Conservation (phyloP, 1,140 invertebrate genomes). For the Microvelia longipes region DNA sequence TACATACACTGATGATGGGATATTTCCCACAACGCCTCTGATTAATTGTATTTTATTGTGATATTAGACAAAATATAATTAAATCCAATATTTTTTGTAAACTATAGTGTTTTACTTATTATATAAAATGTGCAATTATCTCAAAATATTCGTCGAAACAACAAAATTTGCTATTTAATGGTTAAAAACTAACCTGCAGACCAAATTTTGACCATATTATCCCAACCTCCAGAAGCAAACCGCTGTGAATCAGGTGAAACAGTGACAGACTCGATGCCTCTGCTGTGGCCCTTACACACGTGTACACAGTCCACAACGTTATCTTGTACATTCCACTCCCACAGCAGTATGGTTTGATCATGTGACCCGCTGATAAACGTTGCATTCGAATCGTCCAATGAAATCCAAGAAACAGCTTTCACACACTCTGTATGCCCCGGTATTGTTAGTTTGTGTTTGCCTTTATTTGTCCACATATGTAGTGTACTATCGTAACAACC, state of each 20-base stretch:
- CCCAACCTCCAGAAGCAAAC: conserved; percentile 87
- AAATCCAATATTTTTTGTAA: no score
- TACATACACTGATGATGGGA: no score
- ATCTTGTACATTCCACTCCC: conserved; percentile 64
- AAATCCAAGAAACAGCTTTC: conserved; percentile 76
- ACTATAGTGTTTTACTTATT: no score
- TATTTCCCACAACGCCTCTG: no score
- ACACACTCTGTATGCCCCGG: conserved; percentile 72
- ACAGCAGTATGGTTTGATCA: conserved; percentile 81
- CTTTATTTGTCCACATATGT: conserved; percentile 73
- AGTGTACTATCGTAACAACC: conserved; percentile 92
- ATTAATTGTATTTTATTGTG: no score
- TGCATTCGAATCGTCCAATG: conserved; percentile 41
- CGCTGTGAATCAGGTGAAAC: conserved; percentile 45
- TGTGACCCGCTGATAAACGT: conserved; percentile 73
- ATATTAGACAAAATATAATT: no score
- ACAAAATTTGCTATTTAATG: no score
- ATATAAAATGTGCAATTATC: no score
- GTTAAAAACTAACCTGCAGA: conserved; percentile 49
- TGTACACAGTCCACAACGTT: conserved; percentile 68
- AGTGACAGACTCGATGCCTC: conserved; percentile 69
- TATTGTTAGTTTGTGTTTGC: conserved; percentile 65
- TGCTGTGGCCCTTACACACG: conserved; percentile 72
- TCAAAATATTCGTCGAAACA: no score
- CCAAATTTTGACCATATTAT: conserved; percentile 66